Percentiles rank a stretch among this genome's conserved stretches.
phyloP scores from a whole-genome alignment of 2,797 vertebrate genomes.

The Enteromius thamalakanensis region DNA sequence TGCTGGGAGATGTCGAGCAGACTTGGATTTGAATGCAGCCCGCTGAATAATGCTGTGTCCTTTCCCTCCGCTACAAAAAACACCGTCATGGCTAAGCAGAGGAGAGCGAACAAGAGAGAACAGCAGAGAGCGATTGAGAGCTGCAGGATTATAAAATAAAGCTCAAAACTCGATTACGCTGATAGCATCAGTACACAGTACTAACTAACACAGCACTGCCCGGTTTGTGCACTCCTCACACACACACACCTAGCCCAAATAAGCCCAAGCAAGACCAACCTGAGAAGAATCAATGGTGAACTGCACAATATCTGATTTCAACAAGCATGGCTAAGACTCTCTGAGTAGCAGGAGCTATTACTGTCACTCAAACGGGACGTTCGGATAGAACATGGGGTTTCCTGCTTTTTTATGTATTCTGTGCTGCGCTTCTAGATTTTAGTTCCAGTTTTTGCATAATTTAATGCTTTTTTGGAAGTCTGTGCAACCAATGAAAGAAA shows the following conservation, averaged over 20 bases:
- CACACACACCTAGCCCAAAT: conserved; percentile 47
- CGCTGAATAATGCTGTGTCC: conserved; percentile 23
- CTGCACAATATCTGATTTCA: conserved; percentile 54
- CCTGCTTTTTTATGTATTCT: neutral
- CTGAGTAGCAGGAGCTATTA: conserved; percentile 13
- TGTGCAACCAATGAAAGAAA: neutral
- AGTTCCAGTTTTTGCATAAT: neutral
- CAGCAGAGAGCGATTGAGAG: neutral
- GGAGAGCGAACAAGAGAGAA: neutral
- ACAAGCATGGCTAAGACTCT: conserved; percentile 30
- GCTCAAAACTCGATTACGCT: conserved; percentile 74
- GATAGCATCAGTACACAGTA: conserved; percentile 73
- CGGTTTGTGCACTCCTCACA: conserved; percentile 31
- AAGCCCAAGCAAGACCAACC: conserved; percentile 62
- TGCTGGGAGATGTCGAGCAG: conserved; percentile 30
- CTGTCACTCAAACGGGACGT: conserved; percentile 27
- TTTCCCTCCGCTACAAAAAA: conserved; percentile 17
- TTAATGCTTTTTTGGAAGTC: neutral
- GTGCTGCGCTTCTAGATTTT: neutral
- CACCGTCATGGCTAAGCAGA: conserved; percentile 34
- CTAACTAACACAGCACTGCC: conserved; percentile 41
- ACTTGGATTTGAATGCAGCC: conserved; percentile 18
- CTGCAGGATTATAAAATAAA: conserved; percentile 38
- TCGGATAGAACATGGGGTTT: neutral
- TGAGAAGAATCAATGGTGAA: conserved; percentile 73